A percentile compares a stretch with the other conserved stretches of the same genome.
These are phyloP conservation scores for Myotis brandtii DNA, from an alignment of 2,113 vertebrate species.

Conservation along the genomic window DNA sequence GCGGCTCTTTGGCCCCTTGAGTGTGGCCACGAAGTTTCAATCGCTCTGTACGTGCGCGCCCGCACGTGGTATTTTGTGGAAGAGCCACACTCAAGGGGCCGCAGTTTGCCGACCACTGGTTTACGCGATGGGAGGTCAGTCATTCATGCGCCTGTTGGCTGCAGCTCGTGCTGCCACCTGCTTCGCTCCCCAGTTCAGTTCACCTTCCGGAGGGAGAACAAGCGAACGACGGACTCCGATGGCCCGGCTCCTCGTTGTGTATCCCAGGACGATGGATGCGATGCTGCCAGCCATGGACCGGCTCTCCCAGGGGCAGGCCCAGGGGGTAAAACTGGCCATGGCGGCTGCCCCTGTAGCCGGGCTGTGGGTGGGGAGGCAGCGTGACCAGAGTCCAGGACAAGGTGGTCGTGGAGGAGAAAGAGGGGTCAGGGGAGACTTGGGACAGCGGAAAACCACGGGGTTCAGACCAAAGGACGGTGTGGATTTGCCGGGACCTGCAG, in stretches of 20 bases:
- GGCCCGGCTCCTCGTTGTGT: background rate
- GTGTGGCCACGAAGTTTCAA: no score
- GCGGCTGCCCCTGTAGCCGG: background rate
- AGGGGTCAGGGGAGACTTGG: background rate
- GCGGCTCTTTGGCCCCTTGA: no score
- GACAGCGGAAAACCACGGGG: fast-evolving
- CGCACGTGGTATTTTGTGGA: no score
- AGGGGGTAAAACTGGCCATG: background rate
- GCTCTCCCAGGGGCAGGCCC: background rate
- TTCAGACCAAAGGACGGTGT: background rate
- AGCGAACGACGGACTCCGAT: background rate
- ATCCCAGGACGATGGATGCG: background rate
- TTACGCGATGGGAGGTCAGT: no score
- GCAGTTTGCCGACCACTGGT: no score
- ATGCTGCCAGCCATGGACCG: background rate
- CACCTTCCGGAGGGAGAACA: background rate
- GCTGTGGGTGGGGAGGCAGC: background rate
- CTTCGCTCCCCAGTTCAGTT: background rate
- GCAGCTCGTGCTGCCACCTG: background rate
- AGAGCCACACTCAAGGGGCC: no score
- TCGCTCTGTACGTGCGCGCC: no score
- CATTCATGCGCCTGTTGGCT: background rate
- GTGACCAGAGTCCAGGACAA: background rate
- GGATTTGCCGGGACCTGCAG: background rate
- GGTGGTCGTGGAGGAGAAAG: background rate